Base-by-base conservation (phyloP, 2,113 vertebrate genomes). In the Hyperopisus bebe region DNA sequence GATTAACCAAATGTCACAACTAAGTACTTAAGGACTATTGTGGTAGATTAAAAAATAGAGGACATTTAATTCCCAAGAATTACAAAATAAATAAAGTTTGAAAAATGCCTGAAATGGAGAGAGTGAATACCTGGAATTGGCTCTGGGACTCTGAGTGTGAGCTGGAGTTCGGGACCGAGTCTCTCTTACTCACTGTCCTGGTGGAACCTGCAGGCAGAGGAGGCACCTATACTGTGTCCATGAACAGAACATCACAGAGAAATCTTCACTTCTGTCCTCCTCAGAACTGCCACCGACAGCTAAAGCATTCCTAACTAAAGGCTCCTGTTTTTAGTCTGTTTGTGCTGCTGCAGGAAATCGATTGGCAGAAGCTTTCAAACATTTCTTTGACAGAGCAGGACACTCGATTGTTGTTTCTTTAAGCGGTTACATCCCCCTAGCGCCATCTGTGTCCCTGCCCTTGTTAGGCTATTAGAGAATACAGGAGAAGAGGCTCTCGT, bases 131-230 rank as follows among this genome's bases (percentile, higher is more conserved):
- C 95, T 96, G 96, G 91, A 95, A 96, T 47, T 93, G 91, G 88
- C 94, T 94, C 92, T 95, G 94, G 84, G 95, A 93, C 87, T 95
- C 95, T 10, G 95, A 94, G 90, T 95, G 96, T 58, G 96, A 95
- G 5, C 91, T 93, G 82, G 95, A 96, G 91, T 95, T 95, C 89
- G 95, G 93, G 86, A 96, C 47, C 0, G 93, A 70, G 11, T 90
- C 92, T 91, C 94, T 94, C 91, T 93, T 95, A 15, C 94, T 44
- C 9, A n/a, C 13, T 15, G 17, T 66, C 58, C 27, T 55, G 62
- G 53, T 19, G 24, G 87, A 39, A 51, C 15, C 82, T 92, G 80
- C 70, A 46, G 62, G 42, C 0, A 21, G n/a, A 66, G 55, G n/a
- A 31, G 47, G 21, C 86, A 87, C 35, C 19, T 4, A 24, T 7